Percentiles rank a stretch among this genome's conserved stretches.
Conservation (phyloP, 1,140 invertebrate species). For the Nasonia longicornis region DNA sequence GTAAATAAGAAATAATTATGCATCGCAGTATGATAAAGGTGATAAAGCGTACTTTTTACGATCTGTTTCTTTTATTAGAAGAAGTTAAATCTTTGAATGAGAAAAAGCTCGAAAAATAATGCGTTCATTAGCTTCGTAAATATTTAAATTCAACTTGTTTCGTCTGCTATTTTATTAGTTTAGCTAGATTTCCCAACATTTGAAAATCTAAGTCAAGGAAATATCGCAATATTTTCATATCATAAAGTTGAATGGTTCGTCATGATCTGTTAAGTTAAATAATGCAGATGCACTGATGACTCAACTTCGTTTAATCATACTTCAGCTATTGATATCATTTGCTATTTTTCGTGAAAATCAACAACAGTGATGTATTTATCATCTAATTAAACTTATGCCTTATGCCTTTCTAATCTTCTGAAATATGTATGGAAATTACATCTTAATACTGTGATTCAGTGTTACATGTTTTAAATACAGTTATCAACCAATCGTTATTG, state of each 20-base stretch:
- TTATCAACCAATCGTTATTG: no score
- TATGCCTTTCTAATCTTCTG: neutral
- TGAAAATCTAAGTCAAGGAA: neutral
- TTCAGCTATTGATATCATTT: neutral
- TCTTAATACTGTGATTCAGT: no score
- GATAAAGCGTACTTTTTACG: neutral
- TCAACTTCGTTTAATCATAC: neutral
- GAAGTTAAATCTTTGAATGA: neutral
- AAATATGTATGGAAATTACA: neutral
- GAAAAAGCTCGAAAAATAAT: neutral
- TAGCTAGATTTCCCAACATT: neutral
- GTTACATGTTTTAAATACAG: no score
- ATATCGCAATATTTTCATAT: neutral
- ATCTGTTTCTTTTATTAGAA: neutral
- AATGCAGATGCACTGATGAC: neutral
- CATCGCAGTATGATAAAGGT: neutral
- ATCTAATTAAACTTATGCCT: neutral
- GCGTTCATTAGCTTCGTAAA: neutral
- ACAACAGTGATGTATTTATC: neutral
- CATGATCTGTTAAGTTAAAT: neutral
- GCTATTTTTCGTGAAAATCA: neutral
- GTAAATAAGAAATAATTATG: neutral
- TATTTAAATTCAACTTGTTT: neutral
- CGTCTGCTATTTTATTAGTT: neutral
- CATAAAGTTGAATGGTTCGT: neutral